A percentile compares a stretch with the other conserved stretches of the same genome.
These are phyloP conservation scores for Phymanthus crucifer DNA, from an alignment of 92 coral and sea anemone genomes.

Conservation along the genomic window DNA sequence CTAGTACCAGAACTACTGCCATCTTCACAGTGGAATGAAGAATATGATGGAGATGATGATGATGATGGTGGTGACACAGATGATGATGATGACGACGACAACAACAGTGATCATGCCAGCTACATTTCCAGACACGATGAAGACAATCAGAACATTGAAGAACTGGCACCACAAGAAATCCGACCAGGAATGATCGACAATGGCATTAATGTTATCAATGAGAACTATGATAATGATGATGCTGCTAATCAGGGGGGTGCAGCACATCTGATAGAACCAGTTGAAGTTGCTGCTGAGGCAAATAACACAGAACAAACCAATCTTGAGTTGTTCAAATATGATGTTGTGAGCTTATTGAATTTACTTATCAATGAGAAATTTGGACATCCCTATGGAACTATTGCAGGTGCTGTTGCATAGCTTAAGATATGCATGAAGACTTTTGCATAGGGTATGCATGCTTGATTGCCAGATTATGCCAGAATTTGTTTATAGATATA, in stretches of 20 bases:
- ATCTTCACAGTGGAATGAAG: slow-evolving; percentile 20
- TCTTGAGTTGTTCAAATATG: slow-evolving; percentile 74
- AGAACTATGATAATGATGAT: slow-evolving; percentile 5
- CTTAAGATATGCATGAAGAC: background rate
- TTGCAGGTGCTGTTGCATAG: slow-evolving; percentile 95
- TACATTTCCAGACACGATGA: background rate
- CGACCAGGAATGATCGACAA: slow-evolving; percentile 7
- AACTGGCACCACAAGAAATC: background rate
- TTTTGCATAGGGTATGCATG: too few species aligned
- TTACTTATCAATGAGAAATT: slow-evolving; percentile 89
- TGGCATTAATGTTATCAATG: background rate
- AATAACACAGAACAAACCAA: slow-evolving; percentile 34
- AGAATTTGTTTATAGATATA: too few species aligned
- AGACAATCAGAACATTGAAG: background rate
- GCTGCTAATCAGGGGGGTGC: slow-evolving; percentile 20
- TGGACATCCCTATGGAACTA: slow-evolving; percentile 98
- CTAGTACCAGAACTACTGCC: slow-evolving; percentile 3
- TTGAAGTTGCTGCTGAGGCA: slow-evolving; percentile 14
- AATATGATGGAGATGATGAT: slow-evolving; percentile 42
- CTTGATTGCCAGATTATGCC: too few species aligned
- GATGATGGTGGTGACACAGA: slow-evolving; percentile 24
- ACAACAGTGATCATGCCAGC: background rate
- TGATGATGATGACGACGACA: slow-evolving; percentile 18
- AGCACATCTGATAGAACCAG: slow-evolving; percentile 20
- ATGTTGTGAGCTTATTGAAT: slow-evolving; percentile 68